phyloP scores from a whole-genome alignment of 2,113 vertebrate genomes.

The Mohoua ochrocephala region DNA sequence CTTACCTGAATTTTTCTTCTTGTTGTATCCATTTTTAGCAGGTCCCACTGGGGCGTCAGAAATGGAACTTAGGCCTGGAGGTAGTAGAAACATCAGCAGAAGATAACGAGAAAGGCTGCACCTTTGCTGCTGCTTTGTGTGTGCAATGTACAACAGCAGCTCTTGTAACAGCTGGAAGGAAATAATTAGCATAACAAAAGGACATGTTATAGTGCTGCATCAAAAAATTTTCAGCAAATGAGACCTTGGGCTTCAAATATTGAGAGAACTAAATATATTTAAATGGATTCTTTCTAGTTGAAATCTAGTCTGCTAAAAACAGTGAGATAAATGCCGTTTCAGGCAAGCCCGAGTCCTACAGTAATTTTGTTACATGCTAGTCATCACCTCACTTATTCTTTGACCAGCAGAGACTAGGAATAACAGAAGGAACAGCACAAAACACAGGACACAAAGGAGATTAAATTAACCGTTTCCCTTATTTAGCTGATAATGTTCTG shows the following conservation, averaged over 20 bases:
- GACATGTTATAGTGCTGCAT: background rate
- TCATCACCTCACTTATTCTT: background rate
- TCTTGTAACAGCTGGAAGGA: slow-evolving; percentile 35
- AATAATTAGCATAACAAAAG: slow-evolving; percentile 33
- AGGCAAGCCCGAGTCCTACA: background rate
- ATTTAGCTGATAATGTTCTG: background rate
- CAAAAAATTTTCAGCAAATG: background rate
- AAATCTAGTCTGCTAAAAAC: background rate
- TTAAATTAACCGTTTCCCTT: background rate
- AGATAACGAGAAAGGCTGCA: background rate
- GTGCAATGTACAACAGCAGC: background rate
- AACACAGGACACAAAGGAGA: background rate
- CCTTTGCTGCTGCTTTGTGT: background rate
- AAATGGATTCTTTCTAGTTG: background rate
- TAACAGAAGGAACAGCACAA: background rate
- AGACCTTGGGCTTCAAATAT: background rate
- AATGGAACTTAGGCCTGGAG: background rate
- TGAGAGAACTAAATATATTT: background rate
- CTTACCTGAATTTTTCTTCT: background rate
- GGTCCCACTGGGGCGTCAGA: background rate
- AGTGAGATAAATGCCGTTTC: background rate
- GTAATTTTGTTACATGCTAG: background rate
- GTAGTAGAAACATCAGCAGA: background rate
- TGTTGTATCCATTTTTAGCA: background rate
- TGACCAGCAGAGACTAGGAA: background rate